Evolutionary conservation across 2,797 vertebrate species (phyloP).

Genomic region (Rousettus madagascariensis): DNA sequence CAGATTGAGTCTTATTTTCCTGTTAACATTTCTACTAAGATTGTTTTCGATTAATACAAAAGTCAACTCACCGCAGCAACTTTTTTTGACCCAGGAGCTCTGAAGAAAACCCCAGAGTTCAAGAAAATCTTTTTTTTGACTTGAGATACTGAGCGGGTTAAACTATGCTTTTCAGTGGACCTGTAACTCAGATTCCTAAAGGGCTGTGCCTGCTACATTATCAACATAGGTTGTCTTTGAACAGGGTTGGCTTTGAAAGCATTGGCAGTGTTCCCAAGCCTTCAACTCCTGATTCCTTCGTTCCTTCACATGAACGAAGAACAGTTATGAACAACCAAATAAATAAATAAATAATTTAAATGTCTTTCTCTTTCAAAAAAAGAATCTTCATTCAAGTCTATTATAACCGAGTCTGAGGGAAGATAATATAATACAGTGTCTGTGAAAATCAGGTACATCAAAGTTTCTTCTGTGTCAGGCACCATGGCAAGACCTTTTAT

Average conservation of each 20-base stretch:
- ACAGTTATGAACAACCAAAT: neutral
- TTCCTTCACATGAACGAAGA: neutral
- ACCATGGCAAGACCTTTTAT: neutral
- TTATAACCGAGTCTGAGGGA: neutral
- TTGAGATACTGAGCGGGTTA: neutral
- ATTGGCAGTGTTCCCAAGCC: neutral
- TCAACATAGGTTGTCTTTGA: neutral
- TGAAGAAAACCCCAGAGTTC: neutral
- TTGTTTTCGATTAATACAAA: neutral
- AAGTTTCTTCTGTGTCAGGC: neutral
- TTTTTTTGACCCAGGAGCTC: neutral
- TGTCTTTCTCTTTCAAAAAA: neutral
- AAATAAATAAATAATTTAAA: neutral
- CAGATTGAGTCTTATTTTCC: neutral
- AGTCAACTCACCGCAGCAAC: neutral
- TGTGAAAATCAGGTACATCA: neutral
- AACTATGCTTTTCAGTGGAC: neutral
- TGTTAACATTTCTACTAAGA: neutral
- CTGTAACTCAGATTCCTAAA: neutral
- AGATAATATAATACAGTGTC: no score
- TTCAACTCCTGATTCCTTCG: neutral
- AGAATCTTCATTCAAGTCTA: neutral
- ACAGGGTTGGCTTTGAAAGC: neutral
- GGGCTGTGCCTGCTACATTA: rapidly evolving
- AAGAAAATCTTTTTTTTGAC: neutral